Conservation (phyloP, 1,140 invertebrate species). For the Rhyacophila brunnea region DNA sequence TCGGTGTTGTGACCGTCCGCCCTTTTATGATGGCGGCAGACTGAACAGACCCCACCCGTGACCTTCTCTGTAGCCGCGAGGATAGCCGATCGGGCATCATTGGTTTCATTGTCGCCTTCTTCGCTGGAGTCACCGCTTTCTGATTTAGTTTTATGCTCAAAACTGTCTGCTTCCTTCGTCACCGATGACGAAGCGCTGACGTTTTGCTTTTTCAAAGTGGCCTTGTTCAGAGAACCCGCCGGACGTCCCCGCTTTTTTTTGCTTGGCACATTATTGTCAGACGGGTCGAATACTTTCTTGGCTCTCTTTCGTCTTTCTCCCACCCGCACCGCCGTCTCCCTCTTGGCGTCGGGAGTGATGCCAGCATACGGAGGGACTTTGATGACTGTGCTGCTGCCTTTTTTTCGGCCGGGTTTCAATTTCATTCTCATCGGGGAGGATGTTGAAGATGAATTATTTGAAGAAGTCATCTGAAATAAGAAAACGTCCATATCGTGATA, state of each 20-base stretch:
- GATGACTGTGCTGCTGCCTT: conserved; percentile 44
- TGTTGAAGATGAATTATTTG: conserved; percentile 50
- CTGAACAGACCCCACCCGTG: conserved; percentile 56
- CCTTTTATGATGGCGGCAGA: conserved; percentile 56
- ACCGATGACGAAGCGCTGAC: not conserved
- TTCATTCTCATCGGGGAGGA: conserved; percentile 50
- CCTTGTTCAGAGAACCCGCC: conserved; percentile 58
- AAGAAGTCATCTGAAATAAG: conserved; percentile 50
- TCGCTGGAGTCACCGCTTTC: conserved; percentile 38
- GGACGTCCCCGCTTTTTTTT: conserved; percentile 63
- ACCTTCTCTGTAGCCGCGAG: conserved; percentile 18
- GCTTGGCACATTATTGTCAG: conserved; percentile 69
- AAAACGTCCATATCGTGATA: no score
- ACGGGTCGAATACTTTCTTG: conserved; percentile 78
- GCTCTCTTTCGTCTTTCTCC: conserved; percentile 57
- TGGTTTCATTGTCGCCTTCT: conserved; percentile 40
- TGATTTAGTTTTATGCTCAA: conserved; percentile 27
- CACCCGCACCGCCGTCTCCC: conserved; percentile 44
- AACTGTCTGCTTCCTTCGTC: conserved; percentile 4
- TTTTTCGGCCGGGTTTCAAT: conserved; percentile 42
- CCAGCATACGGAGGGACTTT: conserved; percentile 35
- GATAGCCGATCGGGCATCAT: conserved; percentile 18
- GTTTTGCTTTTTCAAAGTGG: conserved; percentile 52
- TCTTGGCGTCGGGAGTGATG: conserved; percentile 22
- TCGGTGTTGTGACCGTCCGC: conserved; percentile 57